A percentile compares a stretch with the other conserved stretches of the same genome.
phyloP scores from a whole-genome alignment of 2,113 vertebrate genomes.

The Toxotes chatareus region DNA sequence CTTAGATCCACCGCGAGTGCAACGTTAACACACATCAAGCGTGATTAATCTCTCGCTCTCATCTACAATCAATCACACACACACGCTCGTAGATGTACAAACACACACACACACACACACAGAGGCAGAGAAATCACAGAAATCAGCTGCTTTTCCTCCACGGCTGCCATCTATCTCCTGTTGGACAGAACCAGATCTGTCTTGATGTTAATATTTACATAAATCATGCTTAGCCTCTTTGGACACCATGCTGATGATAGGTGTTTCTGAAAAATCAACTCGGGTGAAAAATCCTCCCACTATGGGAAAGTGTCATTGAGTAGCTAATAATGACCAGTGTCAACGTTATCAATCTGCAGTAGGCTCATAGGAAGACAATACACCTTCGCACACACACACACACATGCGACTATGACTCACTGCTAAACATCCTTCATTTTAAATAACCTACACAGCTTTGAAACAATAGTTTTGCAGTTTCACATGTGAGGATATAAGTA shows the following conservation, averaged over 20 bases:
- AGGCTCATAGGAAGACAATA: slow-evolving; percentile 36
- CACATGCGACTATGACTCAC: background rate
- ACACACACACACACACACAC: slow-evolving; percentile 56
- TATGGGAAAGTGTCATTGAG: slow-evolving; percentile 71
- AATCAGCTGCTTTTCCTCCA: slow-evolving; percentile 84
- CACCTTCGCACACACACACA: slow-evolving; percentile 10
- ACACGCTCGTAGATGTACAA: slow-evolving; percentile 36
- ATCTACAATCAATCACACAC: slow-evolving; percentile 81
- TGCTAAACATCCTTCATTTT: slow-evolving; percentile 24
- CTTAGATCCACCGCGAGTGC: slow-evolving; percentile 77
- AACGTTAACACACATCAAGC: slow-evolving; percentile 83
- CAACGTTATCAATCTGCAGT: slow-evolving; percentile 72
- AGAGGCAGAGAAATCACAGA: slow-evolving; percentile 81
- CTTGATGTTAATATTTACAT: slow-evolving; percentile 84
- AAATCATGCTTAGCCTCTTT: slow-evolving; percentile 84
- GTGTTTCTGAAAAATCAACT: slow-evolving; percentile 68
- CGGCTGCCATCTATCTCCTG: slow-evolving; percentile 81
- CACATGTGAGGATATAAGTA: slow-evolving; percentile 7
- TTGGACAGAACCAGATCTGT: slow-evolving; percentile 80
- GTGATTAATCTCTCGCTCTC: slow-evolving; percentile 84
- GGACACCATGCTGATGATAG: slow-evolving; percentile 77
- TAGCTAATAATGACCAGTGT: slow-evolving; percentile 78
- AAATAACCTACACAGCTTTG: background rate
- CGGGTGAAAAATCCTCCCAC: slow-evolving; percentile 67
- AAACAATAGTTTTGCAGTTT: slow-evolving; percentile 26